Conservation (phyloP, 1,140 invertebrate genomes). For the Dendroctonus ponderosae region DNA sequence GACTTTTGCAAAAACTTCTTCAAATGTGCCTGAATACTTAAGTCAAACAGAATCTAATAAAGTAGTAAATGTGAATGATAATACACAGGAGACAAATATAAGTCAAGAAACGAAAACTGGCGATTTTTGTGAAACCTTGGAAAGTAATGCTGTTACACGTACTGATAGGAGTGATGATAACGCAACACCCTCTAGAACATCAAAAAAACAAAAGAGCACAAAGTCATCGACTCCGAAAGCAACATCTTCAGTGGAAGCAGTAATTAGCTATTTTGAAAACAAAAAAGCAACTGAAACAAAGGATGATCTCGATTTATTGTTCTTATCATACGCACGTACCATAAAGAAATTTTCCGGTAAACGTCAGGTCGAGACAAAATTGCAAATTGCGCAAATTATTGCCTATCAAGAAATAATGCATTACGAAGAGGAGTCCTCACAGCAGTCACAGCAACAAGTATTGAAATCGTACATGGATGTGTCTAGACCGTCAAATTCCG, state of each 20-base stretch:
- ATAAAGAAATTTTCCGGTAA: conserved; percentile 22
- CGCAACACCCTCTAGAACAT: not conserved
- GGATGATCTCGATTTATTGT: conserved; percentile 10
- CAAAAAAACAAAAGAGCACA: conserved; percentile 14
- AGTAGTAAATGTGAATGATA: conserved; percentile 7
- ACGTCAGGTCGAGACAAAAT: conserved; percentile 16
- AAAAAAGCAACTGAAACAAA: conserved; percentile 12
- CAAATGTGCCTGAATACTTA: conserved; percentile 10
- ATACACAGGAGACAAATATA: not conserved
- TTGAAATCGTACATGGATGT: not conserved
- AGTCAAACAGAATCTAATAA: conserved; percentile 4
- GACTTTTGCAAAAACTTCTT: conserved; percentile 17
- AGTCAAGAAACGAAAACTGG: conserved; percentile 15
- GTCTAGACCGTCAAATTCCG: conserved; percentile 10
- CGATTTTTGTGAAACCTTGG: conserved; percentile 6
- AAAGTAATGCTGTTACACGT: conserved; percentile 16
- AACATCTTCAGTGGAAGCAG: conserved; percentile 9
- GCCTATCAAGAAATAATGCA: conserved; percentile 6
- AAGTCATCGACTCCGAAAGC: conserved; percentile 6
- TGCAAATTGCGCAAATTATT: conserved; percentile 21
- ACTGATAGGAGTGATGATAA: too few species aligned
- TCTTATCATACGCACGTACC: conserved; percentile 11
- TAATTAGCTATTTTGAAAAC: conserved; percentile 8
- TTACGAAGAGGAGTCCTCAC: conserved; percentile 13
- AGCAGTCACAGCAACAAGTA: conserved; percentile 5